Evolutionary conservation across 1,140 invertebrate species (phyloP), one percentile per base, ranked within the genome.

Genomic region (Archegozetes longisetosus): DNA sequence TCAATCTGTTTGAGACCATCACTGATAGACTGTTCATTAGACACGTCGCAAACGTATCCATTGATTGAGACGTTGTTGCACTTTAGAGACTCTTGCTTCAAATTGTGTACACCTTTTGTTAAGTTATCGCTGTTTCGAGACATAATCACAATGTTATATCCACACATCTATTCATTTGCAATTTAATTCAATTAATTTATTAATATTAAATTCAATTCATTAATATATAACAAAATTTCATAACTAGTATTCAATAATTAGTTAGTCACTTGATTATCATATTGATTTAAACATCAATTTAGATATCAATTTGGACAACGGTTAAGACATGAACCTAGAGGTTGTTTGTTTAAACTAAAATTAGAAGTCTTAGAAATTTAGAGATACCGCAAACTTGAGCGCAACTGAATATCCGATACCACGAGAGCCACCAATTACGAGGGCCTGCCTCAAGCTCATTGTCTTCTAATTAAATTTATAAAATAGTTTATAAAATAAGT

Each of bases 391-490:
- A 58, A 60, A 60, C 28, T 56, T 60, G n/a, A 14, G 23, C 9
- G 57, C 58, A 25, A 55, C 46, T 3, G 58, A 53, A 49, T 57
- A 50, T n/a, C 58, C 58, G n/a, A 60, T 60, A 6, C 60, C 67
- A 61, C 67, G 55, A 17, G 47, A 61, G 52, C 51, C 47, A 13
- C 49, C 51, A 22, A 28, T 27, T 24, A 66, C 58, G 22, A 72
- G 69, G 68, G 62, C 71, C 17, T 20, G 81, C 83, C 70, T 79
- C 84, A 40, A 40, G 32, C 6, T 17, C 6, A 6, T 40, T 17
- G 17, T 40, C 32, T n/a, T n/a, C n/a, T n/a, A n/a, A n/a, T n/a
- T n/a, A n/a, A n/a, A n/a, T n/a, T n/a, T n/a, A n/a, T n/a, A n/a
- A n/a, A n/a, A n/a, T n/a, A n/a, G n/a, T n/a, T n/a, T n/a, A n/a